These are phyloP conservation scores for Gisinianus flammeolus DNA, from an alignment of 2,888 invertebrate genomes.

Conservation along the genomic window DNA sequence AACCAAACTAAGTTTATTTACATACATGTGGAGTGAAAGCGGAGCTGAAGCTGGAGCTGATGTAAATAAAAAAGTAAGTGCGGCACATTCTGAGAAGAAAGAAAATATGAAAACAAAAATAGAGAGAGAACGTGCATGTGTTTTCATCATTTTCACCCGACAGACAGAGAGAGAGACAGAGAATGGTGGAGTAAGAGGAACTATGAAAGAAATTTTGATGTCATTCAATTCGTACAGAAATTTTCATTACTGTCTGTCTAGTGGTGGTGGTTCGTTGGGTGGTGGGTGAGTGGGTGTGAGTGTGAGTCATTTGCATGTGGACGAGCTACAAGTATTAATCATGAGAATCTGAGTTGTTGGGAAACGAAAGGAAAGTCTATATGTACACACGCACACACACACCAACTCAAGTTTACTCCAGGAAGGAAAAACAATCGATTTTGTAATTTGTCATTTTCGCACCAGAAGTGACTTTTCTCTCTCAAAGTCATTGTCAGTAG, in stretches of 20 bases:
- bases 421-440: slow-evolving; percentile 54
- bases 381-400: too few relatives aligned
- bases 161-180: too few relatives aligned
- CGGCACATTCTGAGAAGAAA: background rate
- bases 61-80: too few relatives aligned
- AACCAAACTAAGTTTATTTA: too few relatives aligned
- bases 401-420: background rate
- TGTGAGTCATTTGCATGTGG: background rate
- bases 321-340: background rate
- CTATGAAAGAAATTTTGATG: background rate
- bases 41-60: too few relatives aligned
- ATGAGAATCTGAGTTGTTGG: background rate
- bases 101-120: background rate
- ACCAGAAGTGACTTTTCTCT: slow-evolving; percentile 40
- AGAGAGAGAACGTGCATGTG: background rate
- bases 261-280: background rate
- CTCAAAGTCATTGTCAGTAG: background rate
- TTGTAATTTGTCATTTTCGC: slow-evolving; percentile 58
- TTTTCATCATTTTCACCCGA: background rate
- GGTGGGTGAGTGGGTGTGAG: background rate
- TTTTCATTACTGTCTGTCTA: background rate
- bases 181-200: too few relatives aligned
- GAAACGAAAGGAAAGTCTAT: too few relatives aligned
- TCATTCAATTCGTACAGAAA: background rate
- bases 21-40: too few relatives aligned